phyloP scores from a whole-genome alignment of 2,888 invertebrate genomes.

The Octonoba sinensis region DNA sequence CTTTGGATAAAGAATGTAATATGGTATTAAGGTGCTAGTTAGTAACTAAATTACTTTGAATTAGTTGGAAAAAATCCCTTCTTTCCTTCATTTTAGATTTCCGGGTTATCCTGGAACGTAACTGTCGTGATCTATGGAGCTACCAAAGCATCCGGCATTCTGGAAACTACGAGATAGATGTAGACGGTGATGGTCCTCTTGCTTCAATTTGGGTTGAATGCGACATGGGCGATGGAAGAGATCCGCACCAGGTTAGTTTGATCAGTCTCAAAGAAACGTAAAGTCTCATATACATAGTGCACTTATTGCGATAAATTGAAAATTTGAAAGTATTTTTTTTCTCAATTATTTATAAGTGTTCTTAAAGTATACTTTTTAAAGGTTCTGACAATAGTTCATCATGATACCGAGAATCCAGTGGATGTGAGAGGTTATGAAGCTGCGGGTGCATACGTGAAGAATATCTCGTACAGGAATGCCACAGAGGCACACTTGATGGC shows the following conservation, averaged over 20 bases:
- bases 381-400: constrained; percentile 67
- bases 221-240: constrained; percentile 65
- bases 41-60: too few relatives aligned
- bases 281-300: too few relatives aligned
- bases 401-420: constrained; percentile 65
- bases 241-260: constrained; percentile 41
- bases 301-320: too few relatives aligned
- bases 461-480: constrained; percentile 65
- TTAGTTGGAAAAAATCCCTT: too few relatives aligned
- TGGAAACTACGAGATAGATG: constrained; percentile 66
- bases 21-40: too few relatives aligned
- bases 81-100: not conserved
- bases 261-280: too few relatives aligned
- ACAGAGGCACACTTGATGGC: constrained; percentile 63
- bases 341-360: too few relatives aligned
- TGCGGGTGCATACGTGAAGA: constrained; percentile 66
- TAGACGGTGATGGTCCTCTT: constrained; percentile 65
- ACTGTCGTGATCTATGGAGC: constrained; percentile 66
- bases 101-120: constrained; percentile 26
- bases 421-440: constrained; percentile 66
- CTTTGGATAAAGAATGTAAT: too few relatives aligned
- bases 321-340: too few relatives aligned
- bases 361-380: constrained; percentile 2
- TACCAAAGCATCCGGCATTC: constrained; percentile 58
- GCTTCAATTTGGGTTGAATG: constrained; percentile 65